phyloP scores from a whole-genome alignment of 2,113 vertebrate genomes.

The Myrmophylax atrothorax region DNA sequence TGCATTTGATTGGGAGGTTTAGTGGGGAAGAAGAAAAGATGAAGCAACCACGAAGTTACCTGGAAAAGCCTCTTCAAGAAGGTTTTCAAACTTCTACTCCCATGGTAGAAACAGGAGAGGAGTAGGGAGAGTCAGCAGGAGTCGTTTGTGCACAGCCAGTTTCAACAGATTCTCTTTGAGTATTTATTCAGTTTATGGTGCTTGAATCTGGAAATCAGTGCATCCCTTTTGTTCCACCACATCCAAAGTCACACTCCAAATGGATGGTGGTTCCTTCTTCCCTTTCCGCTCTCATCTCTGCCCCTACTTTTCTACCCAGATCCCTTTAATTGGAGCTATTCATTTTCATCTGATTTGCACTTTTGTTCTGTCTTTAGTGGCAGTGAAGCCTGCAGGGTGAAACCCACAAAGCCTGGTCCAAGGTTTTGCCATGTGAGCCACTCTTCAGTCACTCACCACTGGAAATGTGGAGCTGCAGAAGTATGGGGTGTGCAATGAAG shows the following conservation, averaged over 20 bases:
- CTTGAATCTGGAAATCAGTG: not conserved
- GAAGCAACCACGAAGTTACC: not conserved
- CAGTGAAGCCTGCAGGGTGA: not conserved
- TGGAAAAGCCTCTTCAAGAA: not conserved
- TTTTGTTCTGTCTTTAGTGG: not conserved
- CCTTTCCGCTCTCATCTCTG: not conserved
- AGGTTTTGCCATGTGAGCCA: not conserved
- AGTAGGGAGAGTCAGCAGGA: not conserved
- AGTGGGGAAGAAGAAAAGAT: not conserved
- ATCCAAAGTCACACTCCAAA: not conserved
- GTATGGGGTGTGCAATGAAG: not conserved
- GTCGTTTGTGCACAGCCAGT: not conserved
- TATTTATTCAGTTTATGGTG: not conserved
- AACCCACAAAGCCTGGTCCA: not conserved
- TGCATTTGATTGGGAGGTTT: not conserved
- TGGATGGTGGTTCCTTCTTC: rapidly evolving
- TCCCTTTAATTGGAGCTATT: not conserved
- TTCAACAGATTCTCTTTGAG: not conserved
- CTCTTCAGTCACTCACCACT: not conserved
- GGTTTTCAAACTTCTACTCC: not conserved
- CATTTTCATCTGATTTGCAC: not conserved
- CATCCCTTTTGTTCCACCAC: not conserved
- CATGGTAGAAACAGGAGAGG: not conserved
- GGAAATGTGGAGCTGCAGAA: not conserved
- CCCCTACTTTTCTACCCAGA: not conserved